These are phyloP conservation scores for Hemicordylus capensis DNA, from an alignment of 2,113 vertebrate species.

Conservation along the genomic window DNA sequence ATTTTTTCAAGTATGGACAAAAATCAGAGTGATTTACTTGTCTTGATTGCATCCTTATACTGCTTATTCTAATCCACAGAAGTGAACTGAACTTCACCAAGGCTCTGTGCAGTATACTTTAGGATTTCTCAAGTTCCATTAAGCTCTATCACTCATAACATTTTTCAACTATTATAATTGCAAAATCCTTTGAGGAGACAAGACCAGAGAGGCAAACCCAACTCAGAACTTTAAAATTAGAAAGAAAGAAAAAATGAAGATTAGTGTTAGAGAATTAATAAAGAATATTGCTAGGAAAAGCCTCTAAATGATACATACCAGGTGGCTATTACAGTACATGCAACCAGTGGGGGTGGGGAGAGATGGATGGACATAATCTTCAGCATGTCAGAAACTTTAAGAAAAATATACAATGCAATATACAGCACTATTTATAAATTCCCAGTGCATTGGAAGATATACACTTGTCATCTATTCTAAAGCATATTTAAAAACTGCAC, in stretches of 20 bases:
- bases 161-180: not conserved
- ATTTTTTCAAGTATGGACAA: not conserved
- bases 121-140: not conserved
- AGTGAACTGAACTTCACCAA: not conserved
- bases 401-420: not conserved
- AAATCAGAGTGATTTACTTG: not conserved
- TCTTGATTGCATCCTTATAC: not conserved
- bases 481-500: not conserved
- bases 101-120: not conserved
- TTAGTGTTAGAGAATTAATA: not conserved
- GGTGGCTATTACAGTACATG: not conserved
- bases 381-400: not conserved
- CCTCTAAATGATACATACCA: not conserved
- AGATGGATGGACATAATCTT: not conserved
- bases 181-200: not conserved
- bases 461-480: not conserved
- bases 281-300: not conserved
- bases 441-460: not conserved
- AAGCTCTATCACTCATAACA: not conserved
- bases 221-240: not conserved
- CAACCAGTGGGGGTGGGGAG: not conserved
- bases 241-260: not conserved
- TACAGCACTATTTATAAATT: not conserved
- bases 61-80: slow-evolving; percentile 8
- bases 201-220: not conserved